A percentile compares a stretch with the other conserved stretches of the same genome.
Evolutionary conservation across 2,113 vertebrate genomes (phyloP).

Genomic region (Cephalophus harveyi): DNA sequence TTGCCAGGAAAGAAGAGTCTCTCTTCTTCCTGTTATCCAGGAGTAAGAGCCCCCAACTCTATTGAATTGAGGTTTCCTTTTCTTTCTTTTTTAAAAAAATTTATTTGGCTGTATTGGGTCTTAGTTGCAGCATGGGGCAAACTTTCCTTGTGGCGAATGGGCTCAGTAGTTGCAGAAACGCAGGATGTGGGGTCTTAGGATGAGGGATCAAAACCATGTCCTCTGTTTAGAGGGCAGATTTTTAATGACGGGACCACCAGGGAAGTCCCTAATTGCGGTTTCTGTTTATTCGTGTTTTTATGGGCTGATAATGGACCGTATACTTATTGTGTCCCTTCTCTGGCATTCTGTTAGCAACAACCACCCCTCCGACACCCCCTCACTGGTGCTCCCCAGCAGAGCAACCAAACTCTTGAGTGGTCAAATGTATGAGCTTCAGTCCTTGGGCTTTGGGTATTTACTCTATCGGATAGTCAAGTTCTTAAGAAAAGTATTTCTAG

Average conservation of each 20-base stretch:
- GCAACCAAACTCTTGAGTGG: background rate
- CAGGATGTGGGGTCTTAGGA: background rate
- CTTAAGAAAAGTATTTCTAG: background rate
- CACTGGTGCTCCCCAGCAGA: background rate
- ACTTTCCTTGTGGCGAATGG: background rate
- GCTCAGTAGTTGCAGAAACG: background rate
- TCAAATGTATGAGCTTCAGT: background rate
- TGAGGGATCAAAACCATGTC: background rate
- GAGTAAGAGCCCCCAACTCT: background rate
- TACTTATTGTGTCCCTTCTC: background rate
- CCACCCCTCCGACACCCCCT: accelerated
- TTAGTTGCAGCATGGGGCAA: background rate
- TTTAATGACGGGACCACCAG: background rate
- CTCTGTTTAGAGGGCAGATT: background rate
- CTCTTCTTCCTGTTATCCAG: background rate
- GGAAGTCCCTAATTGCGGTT: background rate
- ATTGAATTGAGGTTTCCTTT: background rate
- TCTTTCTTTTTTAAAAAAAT: background rate
- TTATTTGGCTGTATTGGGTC: background rate
- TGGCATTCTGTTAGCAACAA: background rate
- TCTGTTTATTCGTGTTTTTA: background rate
- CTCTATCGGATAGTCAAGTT: background rate
- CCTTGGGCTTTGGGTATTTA: background rate
- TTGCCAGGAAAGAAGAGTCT: background rate
- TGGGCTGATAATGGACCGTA: background rate